Evolutionary conservation across 2,113 vertebrate species (phyloP), one percentile per base, ranked within the genome.

Genomic region (Lasiurus cinereus): DNA sequence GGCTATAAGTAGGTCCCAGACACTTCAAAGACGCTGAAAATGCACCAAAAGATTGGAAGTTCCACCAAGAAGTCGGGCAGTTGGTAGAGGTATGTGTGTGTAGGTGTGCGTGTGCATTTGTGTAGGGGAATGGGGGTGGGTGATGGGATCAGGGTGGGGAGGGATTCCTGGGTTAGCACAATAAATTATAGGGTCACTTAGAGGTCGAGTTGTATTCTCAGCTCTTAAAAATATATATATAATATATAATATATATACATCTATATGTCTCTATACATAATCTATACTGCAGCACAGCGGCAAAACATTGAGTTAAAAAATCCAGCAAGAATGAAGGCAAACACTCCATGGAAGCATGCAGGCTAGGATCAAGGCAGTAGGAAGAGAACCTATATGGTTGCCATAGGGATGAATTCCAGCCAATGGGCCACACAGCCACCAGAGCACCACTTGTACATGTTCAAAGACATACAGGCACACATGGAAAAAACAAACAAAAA

Each of bases 11-110:
- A 92, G 39, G 76, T 56, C 46, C 79, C 91, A 95, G 95, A 43
- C 39, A 84, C 79, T 91, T 96, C 59, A 87, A 93, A 94, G 83
- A 96, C 1, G 3, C 78, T 94, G 88, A 96, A 96, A 97, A 97
- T 97, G 97, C 97, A 97, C 97, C 96, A 96, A 94, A 96, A 94
- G 90, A 93, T 96, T 96, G 94, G 83, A 93, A 96, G 83, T 77
- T 96, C 96, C 79, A 96, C 94, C 69, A 96, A 97, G 96, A 97
- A 94, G 70, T 92, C 94, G 95, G 94, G 93, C 69, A 94, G 76
- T 96, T 94, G 88, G 90, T 94, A 88, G 95, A 96, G 85, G 79
- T 24, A 15, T 86, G 18, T 87, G 7, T 90, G 33, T 89, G 83
- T 94, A 52, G 10, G 62, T 66, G 82, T 29, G 69, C 83, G 6